Evolutionary conservation across 2,113 vertebrate genomes (phyloP).

Genomic region (Heterocephalus glaber): DNA sequence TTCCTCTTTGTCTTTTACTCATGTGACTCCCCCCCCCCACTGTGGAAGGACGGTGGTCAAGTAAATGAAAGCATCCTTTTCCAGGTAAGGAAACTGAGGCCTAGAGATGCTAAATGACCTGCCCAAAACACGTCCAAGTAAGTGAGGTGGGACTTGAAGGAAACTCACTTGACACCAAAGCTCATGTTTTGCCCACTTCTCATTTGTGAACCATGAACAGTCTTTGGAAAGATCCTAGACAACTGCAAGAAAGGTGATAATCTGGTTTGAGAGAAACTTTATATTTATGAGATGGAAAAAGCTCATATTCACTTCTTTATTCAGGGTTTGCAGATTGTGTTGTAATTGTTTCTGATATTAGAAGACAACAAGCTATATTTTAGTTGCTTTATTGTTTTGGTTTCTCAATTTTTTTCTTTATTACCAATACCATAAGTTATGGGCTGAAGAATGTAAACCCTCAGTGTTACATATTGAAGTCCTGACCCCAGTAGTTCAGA

Average conservation of each 20-base stretch:
- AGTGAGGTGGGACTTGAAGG: background rate
- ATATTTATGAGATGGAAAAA: background rate
- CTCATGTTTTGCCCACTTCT: background rate
- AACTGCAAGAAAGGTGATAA: background rate
- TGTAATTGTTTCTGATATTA: background rate
- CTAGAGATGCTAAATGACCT: background rate
- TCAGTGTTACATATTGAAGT: background rate
- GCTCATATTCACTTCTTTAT: background rate
- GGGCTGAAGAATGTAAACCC: background rate
- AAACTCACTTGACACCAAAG: background rate
- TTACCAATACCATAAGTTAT: background rate
- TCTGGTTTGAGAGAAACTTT: background rate
- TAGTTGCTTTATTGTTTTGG: background rate
- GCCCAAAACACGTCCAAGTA: background rate
- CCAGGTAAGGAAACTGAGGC: background rate
- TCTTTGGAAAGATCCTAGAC: background rate
- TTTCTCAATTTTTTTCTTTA: background rate
- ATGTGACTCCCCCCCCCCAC: too few species aligned
- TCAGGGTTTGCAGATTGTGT: background rate
- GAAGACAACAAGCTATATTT: background rate
- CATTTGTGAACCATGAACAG: background rate
- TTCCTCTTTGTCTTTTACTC: background rate
- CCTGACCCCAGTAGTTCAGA: background rate
- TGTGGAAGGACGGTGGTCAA: background rate
- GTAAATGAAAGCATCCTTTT: background rate